Evolutionary conservation across 2,113 vertebrate species (phyloP), one percentile per base, ranked within the genome.

Genomic region (Lynx canadensis): DNA sequence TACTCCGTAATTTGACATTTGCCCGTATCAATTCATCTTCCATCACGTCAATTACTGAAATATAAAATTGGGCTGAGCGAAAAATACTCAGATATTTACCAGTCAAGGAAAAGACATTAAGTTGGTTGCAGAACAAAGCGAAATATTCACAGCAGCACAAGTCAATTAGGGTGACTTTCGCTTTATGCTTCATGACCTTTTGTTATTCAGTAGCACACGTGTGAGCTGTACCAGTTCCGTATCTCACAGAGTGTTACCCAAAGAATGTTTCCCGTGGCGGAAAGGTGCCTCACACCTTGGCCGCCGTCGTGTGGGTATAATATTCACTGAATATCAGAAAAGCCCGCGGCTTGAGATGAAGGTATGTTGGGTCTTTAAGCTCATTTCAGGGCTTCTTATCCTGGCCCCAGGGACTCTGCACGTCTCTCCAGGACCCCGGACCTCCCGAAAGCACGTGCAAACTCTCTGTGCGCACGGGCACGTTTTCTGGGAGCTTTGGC

Each of bases 251-350:
- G 63, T 36, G 36, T 68, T 23, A 21, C 25, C 36, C 0, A 0
- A 29, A 19, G 21, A 2, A 12, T 7, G 29, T 0, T 29, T 7
- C 7, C 5, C 5, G 2, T 1, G 21, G 52, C 45, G 19, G 19
- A 10, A n/a, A 83, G 16, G 5, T 33, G 21, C 65, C 48, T 97
- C 83, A 79, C 73, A 96, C 36, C 79, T 98, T 97, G 98, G 96
- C 95, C 93, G 97, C 98, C 98, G 98, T 96, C 98, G 0, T 97
- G 98, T 98, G 98, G 96, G 83, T 79, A n/a, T 19, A 76, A 52
- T 60, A 52, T 60, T 89, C 81, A 95, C 74, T 65, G 63, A 97
- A 92, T 18, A 31, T 50, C 33, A 36, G 33, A 21, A 66, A 79
- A 74, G 1, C 1, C 0, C 1, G 1, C 10, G 2, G 15, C 79